Percentiles rank a stretch among this genome's conserved stretches.
Conservation (phyloP, 2,797 vertebrate species). For the Tinamus major region DNA sequence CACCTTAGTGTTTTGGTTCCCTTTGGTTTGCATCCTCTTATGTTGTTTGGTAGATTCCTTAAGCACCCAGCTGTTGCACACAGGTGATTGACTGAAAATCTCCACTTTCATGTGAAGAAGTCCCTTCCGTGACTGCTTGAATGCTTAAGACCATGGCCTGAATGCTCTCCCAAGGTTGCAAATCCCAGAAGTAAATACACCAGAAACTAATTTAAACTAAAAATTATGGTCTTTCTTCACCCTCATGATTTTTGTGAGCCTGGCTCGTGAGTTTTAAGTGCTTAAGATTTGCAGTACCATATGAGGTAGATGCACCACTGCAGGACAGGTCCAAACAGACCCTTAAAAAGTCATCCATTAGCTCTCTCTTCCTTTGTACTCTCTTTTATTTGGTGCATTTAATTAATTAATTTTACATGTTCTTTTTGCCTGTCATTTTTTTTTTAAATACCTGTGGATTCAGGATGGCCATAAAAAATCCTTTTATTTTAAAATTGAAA, state of each 20-base stretch:
- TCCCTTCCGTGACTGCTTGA: constrained; percentile 29
- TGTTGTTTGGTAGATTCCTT: not conserved
- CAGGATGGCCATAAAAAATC: constrained; percentile 63
- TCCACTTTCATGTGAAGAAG: constrained; percentile 21
- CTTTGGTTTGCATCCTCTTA: not conserved
- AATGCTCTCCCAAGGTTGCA: not conserved
- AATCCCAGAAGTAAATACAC: constrained; percentile 20
- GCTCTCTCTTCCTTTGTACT: constrained; percentile 9
- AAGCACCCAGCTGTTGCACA: not conserved
- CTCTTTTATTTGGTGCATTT: constrained; percentile 8
- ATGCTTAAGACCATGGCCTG: not conserved
- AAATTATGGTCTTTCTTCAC: constrained; percentile 7
- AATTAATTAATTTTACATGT: constrained; percentile 34
- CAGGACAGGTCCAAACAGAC: constrained; percentile 11
- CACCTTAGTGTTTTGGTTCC: not conserved
- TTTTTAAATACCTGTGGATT: not conserved
- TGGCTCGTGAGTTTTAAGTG: constrained; percentile 1
- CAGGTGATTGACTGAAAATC: constrained; percentile 10
- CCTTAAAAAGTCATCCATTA: not conserved
- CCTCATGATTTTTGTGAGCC: not conserved
- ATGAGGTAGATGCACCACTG: not conserved
- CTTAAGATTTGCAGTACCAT: not conserved
- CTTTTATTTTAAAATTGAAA: constrained; percentile 60
- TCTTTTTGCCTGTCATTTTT: not conserved
- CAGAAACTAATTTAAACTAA: constrained; percentile 14